Conservation (phyloP, 2,797 vertebrate genomes). For the Halcyon smyrnensis region DNA sequence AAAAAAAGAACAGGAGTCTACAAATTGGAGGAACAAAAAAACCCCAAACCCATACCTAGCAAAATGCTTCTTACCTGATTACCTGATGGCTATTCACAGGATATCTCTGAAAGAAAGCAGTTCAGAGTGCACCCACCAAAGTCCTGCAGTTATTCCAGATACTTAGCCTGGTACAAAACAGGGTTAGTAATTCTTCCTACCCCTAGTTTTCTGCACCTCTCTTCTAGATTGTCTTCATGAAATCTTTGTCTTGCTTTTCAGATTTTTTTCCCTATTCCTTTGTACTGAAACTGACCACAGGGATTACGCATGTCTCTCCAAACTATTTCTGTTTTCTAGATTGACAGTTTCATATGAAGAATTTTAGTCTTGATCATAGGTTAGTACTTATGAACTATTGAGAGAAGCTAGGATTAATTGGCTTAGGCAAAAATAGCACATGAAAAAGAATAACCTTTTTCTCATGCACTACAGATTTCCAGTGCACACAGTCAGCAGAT, state of each 20-base stretch:
- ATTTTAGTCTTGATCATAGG: not conserved
- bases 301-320: not conserved
- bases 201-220: not conserved
- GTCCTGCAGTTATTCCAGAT: not conserved
- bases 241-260: not conserved
- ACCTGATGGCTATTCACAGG: not conserved
- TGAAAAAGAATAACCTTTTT: conserved; percentile 37
- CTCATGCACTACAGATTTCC: conserved; percentile 80
- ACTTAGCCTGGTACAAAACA: not conserved
- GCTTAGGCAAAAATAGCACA: not conserved
- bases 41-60: not conserved
- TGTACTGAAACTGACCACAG: not conserved
- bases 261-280: not conserved
- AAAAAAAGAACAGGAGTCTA: not conserved
- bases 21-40: not conserved
- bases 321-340: not conserved
- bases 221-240: not conserved
- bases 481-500: conserved; percentile 93
- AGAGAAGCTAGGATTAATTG: not conserved
- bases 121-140: not conserved
- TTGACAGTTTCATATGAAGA: not conserved
- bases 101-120: not conserved
- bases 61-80: not conserved
- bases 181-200: not conserved
- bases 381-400: not conserved